Conservation (phyloP, 2,113 vertebrate species). For the Poeciliopsis retropinna region DNA sequence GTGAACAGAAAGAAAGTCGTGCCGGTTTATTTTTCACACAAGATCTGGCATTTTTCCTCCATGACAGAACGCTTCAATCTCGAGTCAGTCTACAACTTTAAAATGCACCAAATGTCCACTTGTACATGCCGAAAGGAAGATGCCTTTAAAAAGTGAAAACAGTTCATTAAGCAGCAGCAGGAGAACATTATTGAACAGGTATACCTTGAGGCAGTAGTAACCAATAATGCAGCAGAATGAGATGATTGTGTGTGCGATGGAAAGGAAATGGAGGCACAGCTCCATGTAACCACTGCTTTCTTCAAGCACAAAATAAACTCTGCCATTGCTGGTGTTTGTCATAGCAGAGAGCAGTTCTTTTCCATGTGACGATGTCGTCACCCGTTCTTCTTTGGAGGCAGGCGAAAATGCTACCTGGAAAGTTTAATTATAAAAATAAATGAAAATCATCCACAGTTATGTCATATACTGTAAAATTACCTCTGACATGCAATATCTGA, state of each 20-base stretch:
- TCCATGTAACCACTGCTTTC: slow-evolving; percentile 97
- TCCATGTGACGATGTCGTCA: slow-evolving; percentile 51
- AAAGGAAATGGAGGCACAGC: slow-evolving; percentile 84
- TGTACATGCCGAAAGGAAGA: background rate
- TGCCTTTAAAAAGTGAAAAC: background rate
- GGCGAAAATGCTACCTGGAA: slow-evolving; percentile 86
- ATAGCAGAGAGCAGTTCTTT: slow-evolving; percentile 13
- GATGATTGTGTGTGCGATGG: slow-evolving; percentile 90
- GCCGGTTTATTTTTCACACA: background rate
- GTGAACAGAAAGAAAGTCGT: background rate
- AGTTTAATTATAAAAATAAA: no score
- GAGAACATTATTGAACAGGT: background rate
- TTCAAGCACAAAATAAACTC: slow-evolving; percentile 87
- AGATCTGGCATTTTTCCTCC: background rate
- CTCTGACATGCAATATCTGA: background rate
- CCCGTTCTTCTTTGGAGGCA: slow-evolving; percentile 66
- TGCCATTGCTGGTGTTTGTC: slow-evolving; percentile 45
- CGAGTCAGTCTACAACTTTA: background rate
- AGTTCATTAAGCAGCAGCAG: background rate
- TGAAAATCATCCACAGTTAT: background rate
- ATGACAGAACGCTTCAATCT: background rate
- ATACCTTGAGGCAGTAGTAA: slow-evolving; percentile 95
- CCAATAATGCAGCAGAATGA: slow-evolving; percentile 97
- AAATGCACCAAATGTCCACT: background rate
- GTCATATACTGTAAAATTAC: no score